Base-by-base conservation (phyloP, 2,888 invertebrate genomes). In the Selenia dentaria region DNA sequence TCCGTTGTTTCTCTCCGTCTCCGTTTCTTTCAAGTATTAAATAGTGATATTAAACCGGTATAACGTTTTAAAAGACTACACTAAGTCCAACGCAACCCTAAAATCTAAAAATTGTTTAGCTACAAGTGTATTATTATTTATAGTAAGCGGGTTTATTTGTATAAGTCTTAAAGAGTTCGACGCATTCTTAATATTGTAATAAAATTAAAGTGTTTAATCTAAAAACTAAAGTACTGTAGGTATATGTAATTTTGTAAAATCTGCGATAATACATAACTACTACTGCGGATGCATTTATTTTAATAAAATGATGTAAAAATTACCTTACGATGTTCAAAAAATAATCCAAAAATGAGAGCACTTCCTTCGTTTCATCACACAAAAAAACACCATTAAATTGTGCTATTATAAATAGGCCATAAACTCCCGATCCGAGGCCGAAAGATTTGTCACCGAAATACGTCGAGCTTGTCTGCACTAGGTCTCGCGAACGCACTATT, bases 361-460 rank as follows among this genome's bases (percentile, higher is more conserved):
- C 74, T 72, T 69, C 64, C 68, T 68, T 24, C 67, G 67, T 65
- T 70, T 72, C 72, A 79, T 76, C 67, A 71, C 74, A 63, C 61
- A 57, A 28, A 61, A 53, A 51, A 39, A 51, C 51, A 54, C 29
- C 54, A 58, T 57, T 56, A 54, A 57, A 62, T 57, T 54, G 42
- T 54, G 54, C 54, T 51, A 40, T 45, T 56, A 40, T 46, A 39
- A 60, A 50, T 56, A 59, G 57, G 53, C 52, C 54, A 54, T 54
- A 56, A 46, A 51, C 25, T 16, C 11, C 8, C 54, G 42, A 50
- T 49, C 42, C 61, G 69, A 67, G 63, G 74, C 60, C 70, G 57
- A 44, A 12, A 59, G 62, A 67, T 72, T 74, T 82, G 79, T 85
- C 83, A 83, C 80, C 77, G 76, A 71, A 79, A 74, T 69, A 74